These are phyloP conservation scores for Brachionus manjavacas DNA, from an alignment of 1,140 invertebrate species.

Conservation along the genomic window DNA sequence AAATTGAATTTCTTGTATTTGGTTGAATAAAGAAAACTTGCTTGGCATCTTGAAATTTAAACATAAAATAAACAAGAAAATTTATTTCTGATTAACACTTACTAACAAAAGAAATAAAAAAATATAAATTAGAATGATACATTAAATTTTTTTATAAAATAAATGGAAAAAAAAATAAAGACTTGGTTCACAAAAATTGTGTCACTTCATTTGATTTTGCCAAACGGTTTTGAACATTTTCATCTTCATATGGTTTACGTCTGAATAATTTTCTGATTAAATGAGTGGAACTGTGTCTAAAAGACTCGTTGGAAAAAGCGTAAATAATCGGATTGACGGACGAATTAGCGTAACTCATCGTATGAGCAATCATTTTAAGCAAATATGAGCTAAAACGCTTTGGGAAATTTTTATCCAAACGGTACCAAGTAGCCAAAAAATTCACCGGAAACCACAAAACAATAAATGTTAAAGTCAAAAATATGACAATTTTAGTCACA, in stretches of 20 bases:
- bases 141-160: neutral
- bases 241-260: neutral
- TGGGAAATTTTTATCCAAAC: conserved; percentile 42
- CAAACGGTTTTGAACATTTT: neutral
- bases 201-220: conserved; percentile 8
- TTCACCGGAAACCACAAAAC: conserved; percentile 42
- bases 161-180: neutral
- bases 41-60: too few species aligned
- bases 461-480: conserved; percentile 27
- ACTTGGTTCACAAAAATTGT: neutral
- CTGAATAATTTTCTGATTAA: conserved; percentile 8
- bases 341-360: conserved; percentile 59
- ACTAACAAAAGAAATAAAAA: too few species aligned
- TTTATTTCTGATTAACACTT: too few species aligned
- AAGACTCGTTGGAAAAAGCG: conserved; percentile 58
- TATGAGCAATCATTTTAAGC: conserved; percentile 42
- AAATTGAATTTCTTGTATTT: too few species aligned
- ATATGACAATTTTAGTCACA: conserved; percentile 38
- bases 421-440: conserved; percentile 42
- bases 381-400: neutral
- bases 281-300: conserved; percentile 44
- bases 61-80: too few species aligned
- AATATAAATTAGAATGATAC: too few species aligned
- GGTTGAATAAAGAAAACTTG: too few species aligned
- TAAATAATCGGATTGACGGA: conserved; percentile 60